Percentiles rank a stretch among this genome's conserved stretches.
Evolutionary conservation across 2,888 invertebrate species (phyloP).

Genomic region (Xestobium rufovillosum): DNA sequence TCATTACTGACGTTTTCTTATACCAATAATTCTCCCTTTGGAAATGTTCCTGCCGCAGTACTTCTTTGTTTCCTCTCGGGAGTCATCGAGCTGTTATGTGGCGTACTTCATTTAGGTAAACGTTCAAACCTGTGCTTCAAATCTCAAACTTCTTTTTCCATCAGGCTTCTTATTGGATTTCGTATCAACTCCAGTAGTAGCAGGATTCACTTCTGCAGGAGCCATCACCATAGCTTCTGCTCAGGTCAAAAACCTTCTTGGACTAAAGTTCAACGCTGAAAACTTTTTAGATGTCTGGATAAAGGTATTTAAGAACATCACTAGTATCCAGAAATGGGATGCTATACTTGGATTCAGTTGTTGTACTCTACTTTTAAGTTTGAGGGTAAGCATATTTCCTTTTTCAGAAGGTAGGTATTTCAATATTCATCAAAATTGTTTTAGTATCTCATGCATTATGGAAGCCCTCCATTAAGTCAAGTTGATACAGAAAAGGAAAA

Average conservation of each 20-base stretch:
- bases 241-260: slow-evolving; percentile 59
- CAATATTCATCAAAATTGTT: slow-evolving; percentile 13
- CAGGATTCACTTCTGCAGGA: slow-evolving; percentile 67
- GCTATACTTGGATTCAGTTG: slow-evolving; percentile 55
- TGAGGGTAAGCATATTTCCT: slow-evolving; percentile 48
- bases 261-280: slow-evolving; percentile 53
- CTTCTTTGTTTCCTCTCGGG: slow-evolving; percentile 61
- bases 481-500: slow-evolving; percentile 36
- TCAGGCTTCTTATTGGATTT: slow-evolving; percentile 67
- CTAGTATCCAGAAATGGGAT: slow-evolving; percentile 51
- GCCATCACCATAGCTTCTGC: slow-evolving; percentile 65
- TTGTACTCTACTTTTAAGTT: slow-evolving; percentile 50
- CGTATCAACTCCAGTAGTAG: slow-evolving; percentile 62
- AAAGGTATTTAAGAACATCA: slow-evolving; percentile 49
- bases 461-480: slow-evolving; percentile 31
- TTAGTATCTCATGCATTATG: slow-evolving; percentile 54
- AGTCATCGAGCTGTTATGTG: slow-evolving; percentile 55
- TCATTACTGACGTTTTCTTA: slow-evolving; percentile 66
- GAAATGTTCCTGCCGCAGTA: slow-evolving; percentile 53
- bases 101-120: slow-evolving; percentile 58
- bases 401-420: slow-evolving; percentile 3
- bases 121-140: not conserved
- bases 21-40: slow-evolving; percentile 41
- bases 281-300: slow-evolving; percentile 55
- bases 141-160: slow-evolving; percentile 19